phyloP scores from a whole-genome alignment of 1,140 invertebrate species.

The Drosophila seguyi region DNA sequence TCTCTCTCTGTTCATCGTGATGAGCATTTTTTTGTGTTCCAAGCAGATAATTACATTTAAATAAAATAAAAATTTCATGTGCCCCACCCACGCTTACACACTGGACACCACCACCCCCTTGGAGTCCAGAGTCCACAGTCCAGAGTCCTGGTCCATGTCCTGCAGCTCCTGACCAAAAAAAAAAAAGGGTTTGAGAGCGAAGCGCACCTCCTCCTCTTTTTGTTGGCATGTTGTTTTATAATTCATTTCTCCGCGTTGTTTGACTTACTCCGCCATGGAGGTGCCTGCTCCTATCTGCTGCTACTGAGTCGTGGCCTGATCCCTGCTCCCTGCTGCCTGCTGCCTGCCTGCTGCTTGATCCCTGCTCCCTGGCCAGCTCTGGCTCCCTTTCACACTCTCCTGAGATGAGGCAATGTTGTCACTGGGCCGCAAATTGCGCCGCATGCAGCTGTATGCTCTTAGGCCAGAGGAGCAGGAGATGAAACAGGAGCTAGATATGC shows the following conservation, averaged over 20 bases:
- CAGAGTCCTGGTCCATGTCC: background rate
- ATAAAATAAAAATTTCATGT: slow-evolving; percentile 84
- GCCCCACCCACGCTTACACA: slow-evolving; percentile 21
- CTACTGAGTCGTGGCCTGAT: slow-evolving; percentile 11
- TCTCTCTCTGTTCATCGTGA: slow-evolving; percentile 66
- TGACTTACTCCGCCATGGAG: slow-evolving; percentile 61
- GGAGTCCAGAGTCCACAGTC: too few relatives aligned
- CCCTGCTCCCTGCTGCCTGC: slow-evolving; percentile 6
- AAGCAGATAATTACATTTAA: slow-evolving; percentile 84
- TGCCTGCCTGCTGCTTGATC: slow-evolving; percentile 4
- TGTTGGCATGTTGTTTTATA: slow-evolving; percentile 83
- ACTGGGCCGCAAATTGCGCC: slow-evolving; percentile 76
- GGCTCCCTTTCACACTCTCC: slow-evolving; percentile 14
- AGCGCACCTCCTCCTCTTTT: too few relatives aligned
- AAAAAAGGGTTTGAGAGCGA: slow-evolving; percentile 3
- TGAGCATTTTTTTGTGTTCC: slow-evolving; percentile 82
- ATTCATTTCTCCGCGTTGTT: slow-evolving; percentile 83
- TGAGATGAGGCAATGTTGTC: slow-evolving; percentile 57
- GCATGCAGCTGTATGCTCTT: slow-evolving; percentile 73
- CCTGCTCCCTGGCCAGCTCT: background rate
- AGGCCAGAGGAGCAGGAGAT: slow-evolving; percentile 29
- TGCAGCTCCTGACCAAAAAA: background rate
- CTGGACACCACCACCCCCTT: background rate
- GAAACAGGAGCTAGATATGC: too few relatives aligned
- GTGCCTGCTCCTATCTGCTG: slow-evolving; percentile 18